These are phyloP conservation scores for Heteromyza rotundicornis DNA, from an alignment of 2,888 invertebrate genomes.

Conservation along the genomic window DNA sequence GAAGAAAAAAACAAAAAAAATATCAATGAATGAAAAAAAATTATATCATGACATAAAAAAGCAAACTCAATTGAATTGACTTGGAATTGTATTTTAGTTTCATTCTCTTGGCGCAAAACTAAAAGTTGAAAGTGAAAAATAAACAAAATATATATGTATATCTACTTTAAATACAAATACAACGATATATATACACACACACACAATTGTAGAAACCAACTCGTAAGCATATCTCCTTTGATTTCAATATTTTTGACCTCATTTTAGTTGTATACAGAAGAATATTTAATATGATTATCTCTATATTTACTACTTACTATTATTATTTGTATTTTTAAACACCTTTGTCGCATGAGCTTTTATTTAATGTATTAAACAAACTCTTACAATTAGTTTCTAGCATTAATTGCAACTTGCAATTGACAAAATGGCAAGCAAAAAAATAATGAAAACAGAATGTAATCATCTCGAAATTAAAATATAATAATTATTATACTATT, in stretches of 20 bases:
- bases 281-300: too few relatives aligned
- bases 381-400: neutral
- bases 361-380: neutral
- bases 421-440: too few relatives aligned
- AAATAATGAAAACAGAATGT: too few relatives aligned
- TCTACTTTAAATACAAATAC: constrained; percentile 10
- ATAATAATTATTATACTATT: too few relatives aligned
- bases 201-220: too few relatives aligned
- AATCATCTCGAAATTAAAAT: constrained; percentile 14
- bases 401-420: too few relatives aligned
- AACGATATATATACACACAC: neutral
- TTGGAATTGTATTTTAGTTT: neutral
- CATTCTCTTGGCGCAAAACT: neutral
- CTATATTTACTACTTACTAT: too few relatives aligned
- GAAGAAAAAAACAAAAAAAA: constrained; percentile 3
- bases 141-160: constrained; percentile 16
- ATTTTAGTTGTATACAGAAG: neutral
- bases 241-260: neutral
- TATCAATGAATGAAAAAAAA: constrained; percentile 19
- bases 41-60: constrained; percentile 5
- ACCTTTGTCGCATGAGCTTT: neutral
- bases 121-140: neutral
- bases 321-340: neutral
- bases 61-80: constrained; percentile 28
- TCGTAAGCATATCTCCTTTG: neutral